Conservation (phyloP, 2,888 invertebrate genomes). For the Argynnis bischoffii region DNA sequence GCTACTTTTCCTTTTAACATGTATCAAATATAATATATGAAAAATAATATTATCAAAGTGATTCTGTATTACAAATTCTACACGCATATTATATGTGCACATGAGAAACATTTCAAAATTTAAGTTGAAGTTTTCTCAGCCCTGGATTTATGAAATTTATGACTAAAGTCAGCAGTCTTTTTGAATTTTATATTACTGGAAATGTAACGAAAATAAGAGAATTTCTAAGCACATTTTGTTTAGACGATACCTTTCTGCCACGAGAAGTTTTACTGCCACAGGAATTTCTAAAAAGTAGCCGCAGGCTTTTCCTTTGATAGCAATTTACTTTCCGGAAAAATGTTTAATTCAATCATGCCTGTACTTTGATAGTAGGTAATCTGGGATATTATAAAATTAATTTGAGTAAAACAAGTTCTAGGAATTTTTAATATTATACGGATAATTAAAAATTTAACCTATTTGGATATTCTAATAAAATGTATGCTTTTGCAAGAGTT, state of each 20-base stretch:
- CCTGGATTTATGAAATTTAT: constrained; percentile 15
- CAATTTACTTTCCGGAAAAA: constrained; percentile 40
- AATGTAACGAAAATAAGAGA: constrained; percentile 20
- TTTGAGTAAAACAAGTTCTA: constrained; percentile 5
- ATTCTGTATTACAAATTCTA: background rate
- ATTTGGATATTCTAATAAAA: background rate
- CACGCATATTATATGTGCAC: background rate
- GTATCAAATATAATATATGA: background rate
- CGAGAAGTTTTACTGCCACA: constrained; percentile 29
- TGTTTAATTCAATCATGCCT: constrained; percentile 38
- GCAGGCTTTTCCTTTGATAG: constrained; percentile 37
- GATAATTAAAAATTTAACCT: background rate
- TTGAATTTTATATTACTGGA: constrained; percentile 17
- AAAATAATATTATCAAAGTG: constrained; percentile 2
- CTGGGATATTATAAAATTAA: constrained; percentile 13
- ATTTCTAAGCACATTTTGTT: constrained; percentile 25
- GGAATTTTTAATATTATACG: background rate
- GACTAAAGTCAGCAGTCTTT: constrained; percentile 10
- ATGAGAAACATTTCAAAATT: constrained; percentile 11
- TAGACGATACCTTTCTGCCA: constrained; percentile 27
- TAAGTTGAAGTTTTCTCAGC: constrained; percentile 4
- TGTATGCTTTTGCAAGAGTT: background rate
- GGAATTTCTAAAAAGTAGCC: constrained; percentile 37
- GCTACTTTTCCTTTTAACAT: background rate
- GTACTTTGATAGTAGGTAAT: constrained; percentile 18